Percentiles rank a stretch among this genome's conserved stretches.
These are phyloP conservation scores for Drosophila santomea DNA, from an alignment of 1,140 invertebrate species.

Conservation along the genomic window DNA sequence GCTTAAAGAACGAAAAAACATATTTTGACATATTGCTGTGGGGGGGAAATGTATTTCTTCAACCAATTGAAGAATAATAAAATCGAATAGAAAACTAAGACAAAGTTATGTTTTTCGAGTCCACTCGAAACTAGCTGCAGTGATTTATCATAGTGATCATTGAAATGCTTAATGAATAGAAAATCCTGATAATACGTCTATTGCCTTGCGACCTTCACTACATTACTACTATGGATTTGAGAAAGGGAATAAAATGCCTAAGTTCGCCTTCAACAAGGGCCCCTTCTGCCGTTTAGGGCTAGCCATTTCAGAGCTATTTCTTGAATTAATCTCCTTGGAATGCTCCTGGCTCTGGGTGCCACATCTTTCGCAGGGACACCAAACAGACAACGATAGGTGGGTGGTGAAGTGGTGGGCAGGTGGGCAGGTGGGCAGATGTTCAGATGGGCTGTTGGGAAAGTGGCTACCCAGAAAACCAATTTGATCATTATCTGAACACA, in stretches of 20 bases:
- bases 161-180: not conserved
- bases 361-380: slow-evolving; percentile 19
- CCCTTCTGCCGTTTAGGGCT: slow-evolving; percentile 11
- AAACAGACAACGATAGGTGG: slow-evolving; percentile 32
- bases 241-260: slow-evolving; percentile 11
- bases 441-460: slow-evolving; percentile 1
- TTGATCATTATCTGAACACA: slow-evolving; percentile 61
- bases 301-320: slow-evolving; percentile 24
- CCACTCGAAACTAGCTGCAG: not conserved
- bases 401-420: slow-evolving; percentile 1
- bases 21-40: not conserved
- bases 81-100: not conserved
- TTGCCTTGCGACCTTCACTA: not conserved
- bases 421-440: slow-evolving; percentile 1
- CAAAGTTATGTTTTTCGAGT: not conserved
- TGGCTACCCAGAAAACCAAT: slow-evolving; percentile 46
- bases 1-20: not conserved
- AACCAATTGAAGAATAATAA: not conserved
- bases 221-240: not conserved
- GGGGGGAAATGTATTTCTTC: not conserved
- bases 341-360: slow-evolving; percentile 29
- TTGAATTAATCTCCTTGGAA: slow-evolving; percentile 36
- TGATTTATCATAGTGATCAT: not conserved
- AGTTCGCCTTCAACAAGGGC: slow-evolving; percentile 19
- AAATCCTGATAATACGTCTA: not conserved